Percentiles rank a stretch among this genome's conserved stretches.
Conservation (phyloP, 2,113 vertebrate species). For the Chlamydotis undulata region DNA sequence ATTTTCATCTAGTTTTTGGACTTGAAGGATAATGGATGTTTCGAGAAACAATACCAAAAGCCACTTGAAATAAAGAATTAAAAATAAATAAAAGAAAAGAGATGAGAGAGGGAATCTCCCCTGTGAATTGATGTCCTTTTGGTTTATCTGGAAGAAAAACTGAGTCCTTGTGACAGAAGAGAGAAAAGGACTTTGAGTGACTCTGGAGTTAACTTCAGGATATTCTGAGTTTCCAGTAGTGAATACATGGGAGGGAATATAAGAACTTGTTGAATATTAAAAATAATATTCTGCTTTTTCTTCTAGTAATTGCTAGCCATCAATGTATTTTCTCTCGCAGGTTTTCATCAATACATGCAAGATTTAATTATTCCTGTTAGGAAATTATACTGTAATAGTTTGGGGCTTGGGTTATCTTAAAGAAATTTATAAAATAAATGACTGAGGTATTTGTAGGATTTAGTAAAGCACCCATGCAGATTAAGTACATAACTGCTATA, state of each 20-base stretch:
- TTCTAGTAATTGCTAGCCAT: background rate
- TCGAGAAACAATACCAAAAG: background rate
- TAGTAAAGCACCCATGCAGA: background rate
- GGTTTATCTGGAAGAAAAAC: background rate
- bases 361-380: background rate
- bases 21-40: background rate
- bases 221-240: background rate
- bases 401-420: background rate
- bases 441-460: background rate
- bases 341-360: background rate
- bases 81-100: slow-evolving; percentile 10
- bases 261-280: background rate
- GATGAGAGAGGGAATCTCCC: background rate
- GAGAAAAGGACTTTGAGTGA: background rate
- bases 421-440: background rate
- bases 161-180: background rate
- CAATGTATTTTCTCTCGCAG: background rate
- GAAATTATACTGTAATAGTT: background rate
- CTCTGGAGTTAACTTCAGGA: background rate
- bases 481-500: background rate
- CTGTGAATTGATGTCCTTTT: background rate
- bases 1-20: background rate
- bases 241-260: background rate
- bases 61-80: background rate
- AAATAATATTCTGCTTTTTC: background rate